Evolutionary conservation across 2,797 vertebrate species (phyloP), one percentile per base, ranked within the genome.

Genomic region (Myotis pilosus): DNA sequence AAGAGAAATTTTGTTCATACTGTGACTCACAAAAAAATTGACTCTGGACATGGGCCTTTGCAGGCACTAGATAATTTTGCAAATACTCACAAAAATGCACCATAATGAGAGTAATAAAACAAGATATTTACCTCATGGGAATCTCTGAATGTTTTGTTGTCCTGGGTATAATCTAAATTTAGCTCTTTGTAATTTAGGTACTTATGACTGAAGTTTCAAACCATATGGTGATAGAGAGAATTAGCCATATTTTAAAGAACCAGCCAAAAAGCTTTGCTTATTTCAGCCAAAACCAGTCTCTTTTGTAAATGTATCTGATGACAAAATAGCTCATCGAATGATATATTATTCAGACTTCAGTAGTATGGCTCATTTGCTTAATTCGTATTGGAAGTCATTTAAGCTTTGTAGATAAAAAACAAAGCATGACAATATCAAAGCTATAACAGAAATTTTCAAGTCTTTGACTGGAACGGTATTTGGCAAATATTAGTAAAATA

Each of bases 171-270:
- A 25, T 89, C 64, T 96, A 97, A 96, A 95, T 87, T 95, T 97
- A 91, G 92, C 23, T 94, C 64, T 93, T 90, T 80, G 36, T 95
- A 87, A 96, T 94, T 96, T 94, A 94, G 87, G 87, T 90, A 94
- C 17, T 94, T 96, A 93, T 47, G 90, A 94, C 49, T 95, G 90
- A 97, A 95, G 55, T 81, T 96, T 75, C 68, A 95, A 97, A 92
- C 68, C 92, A 97, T 79, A 94, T 87, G 92, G 80, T 93, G 55
- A 87, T 86, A 96, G 97, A 93, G 91, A 90, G 68, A 92, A 84
- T 93, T 91, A 69, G 47, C 60, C 69, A 83, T 86, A 96, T 94
- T 97, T 89, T 91, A 88, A 87, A 78, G 49, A 97, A 96, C 23
- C 7, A 88, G 20, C 51, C 91, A 83, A 94, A 96, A 74, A 44